Evolutionary conservation across 2,113 vertebrate genomes (phyloP), one percentile per base, ranked within the genome.

Genomic region (Chelonoidis abingdonii): DNA sequence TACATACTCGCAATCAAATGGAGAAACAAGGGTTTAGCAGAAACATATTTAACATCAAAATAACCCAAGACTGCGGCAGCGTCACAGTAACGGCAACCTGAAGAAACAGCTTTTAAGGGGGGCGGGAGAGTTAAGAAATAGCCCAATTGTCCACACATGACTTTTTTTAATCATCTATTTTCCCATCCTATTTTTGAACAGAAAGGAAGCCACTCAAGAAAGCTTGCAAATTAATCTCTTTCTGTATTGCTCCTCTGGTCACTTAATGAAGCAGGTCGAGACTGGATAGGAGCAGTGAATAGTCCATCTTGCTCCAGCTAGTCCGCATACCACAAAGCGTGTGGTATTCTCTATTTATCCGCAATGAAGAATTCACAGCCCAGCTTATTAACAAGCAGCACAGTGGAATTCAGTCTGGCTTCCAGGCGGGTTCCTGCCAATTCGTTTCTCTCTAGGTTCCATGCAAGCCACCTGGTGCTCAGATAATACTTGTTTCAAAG

Each of bases 1-100:
- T 24, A 3, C 1, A 0, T 6, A 12, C 29, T 35, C 25, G 85
- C 24, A 52, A 62, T 25, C 87, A 82, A 59, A 25, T 52, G 82
- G 9, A 27, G 2, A 47, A 16, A 10, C 1, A 0, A n/a, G 1
- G n/a, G 5, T 53, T 81, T 2, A 25, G 57, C 29, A 47, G 62
- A 41, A 79, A 10, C 56, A 93, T 79, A 41, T 1, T 0, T 5
- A 89, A 75, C 89, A 14, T 41, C 3, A 47, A 3, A n/a, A 50
- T 0, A n/a, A 27, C 3, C 65, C 75, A 1, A 0, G n/a, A 78
- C 2, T 53, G 76, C 31, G 78, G 88, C 80, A 62, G 6, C 0
- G 0, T 1, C 14, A 0, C 84, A 29, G 52, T n/a, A 81, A 38
- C 50, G 13, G 52, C 80, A 44, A 49, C 1, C 54, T 47, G 84